phyloP scores from a whole-genome alignment of 2,113 vertebrate genomes.

The cat (Felis catus) region F.catus_Fca126_mat1.0 CM031420.1:3262001-3262500 shows the following conservation, averaged over 20 bases:
- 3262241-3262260: too few species aligned
- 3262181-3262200: neutral
- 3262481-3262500: neutral
- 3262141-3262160: neutral
- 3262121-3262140: neutral
- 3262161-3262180: fast-evolving
- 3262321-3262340: neutral
- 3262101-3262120: neutral
- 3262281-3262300: neutral
- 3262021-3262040: too few species aligned
- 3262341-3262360: neutral
- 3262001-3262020: too few species aligned
- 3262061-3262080: too few species aligned
- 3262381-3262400: neutral
- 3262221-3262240: neutral
- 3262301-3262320: neutral
- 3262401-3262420: neutral
- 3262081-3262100: too few species aligned
- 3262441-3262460: neutral
- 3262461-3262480: neutral
- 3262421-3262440: too few species aligned
- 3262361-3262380: neutral
- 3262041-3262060: too few species aligned
- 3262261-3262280: neutral
- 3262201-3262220: fast-evolving